Conservation (phyloP, 2,888 invertebrate genomes). For the Parelbella ahira region DNA sequence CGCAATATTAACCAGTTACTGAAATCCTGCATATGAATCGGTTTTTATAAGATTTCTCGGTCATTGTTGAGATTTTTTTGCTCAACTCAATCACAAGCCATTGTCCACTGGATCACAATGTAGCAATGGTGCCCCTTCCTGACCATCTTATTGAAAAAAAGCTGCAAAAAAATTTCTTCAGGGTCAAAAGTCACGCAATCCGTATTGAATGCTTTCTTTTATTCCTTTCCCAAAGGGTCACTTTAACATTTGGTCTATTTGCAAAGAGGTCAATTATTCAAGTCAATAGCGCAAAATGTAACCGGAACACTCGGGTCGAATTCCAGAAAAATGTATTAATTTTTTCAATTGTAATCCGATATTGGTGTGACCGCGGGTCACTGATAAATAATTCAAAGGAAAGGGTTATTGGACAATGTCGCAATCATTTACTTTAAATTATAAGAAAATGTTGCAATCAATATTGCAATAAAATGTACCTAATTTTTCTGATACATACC, state of each 20-base stretch:
- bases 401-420: too few relatives aligned
- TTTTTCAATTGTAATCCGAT: slow-evolving; percentile 55
- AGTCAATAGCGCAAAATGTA: slow-evolving; percentile 43
- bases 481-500: too few relatives aligned
- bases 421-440: too few relatives aligned
- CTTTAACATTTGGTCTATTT: slow-evolving; percentile 37
- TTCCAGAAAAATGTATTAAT: slow-evolving; percentile 57
- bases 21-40: slow-evolving; percentile 2
- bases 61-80: slow-evolving; percentile 46
- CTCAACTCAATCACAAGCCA: slow-evolving; percentile 59
- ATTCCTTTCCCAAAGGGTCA: slow-evolving; percentile 11
- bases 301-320: slow-evolving; percentile 39
- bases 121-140: slow-evolving; percentile 46
- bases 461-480: too few relatives aligned
- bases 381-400: slow-evolving; percentile 28
- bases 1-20: slow-evolving; percentile 2
- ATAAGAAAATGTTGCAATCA: too few relatives aligned
- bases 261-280: slow-evolving; percentile 58
- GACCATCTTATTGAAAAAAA: slow-evolving; percentile 53
- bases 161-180: slow-evolving; percentile 38
- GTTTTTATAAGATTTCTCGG: slow-evolving; percentile 28
- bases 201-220: slow-evolving; percentile 17
- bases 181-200: slow-evolving; percentile 55
- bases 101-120: slow-evolving; percentile 61
- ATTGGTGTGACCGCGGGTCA: slow-evolving; percentile 71